phyloP scores from a whole-genome alignment of 2,113 vertebrate species.

The Corythaeola cristata region DNA sequence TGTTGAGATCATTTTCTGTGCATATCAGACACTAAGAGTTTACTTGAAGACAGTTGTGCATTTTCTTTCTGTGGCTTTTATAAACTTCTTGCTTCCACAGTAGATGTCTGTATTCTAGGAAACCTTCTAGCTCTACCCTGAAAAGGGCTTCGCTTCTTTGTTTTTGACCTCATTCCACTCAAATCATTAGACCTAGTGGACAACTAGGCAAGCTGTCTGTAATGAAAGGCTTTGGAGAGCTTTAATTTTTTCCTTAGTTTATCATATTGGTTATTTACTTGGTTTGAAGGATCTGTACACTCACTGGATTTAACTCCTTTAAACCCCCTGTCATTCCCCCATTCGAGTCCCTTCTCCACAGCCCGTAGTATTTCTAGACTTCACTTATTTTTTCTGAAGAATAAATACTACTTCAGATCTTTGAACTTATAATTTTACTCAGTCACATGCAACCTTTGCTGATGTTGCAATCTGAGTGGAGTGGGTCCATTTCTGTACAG shows the following conservation, averaged over 20 bases:
- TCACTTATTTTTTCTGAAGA: not conserved
- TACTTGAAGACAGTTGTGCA: not conserved
- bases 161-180: not conserved
- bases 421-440: not conserved
- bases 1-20: slow-evolving; percentile 27
- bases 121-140: not conserved
- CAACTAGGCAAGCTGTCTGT: slow-evolving; percentile 1
- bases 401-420: not conserved
- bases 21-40: not conserved
- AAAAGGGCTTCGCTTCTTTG: not conserved
- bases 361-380: not conserved
- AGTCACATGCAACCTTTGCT: not conserved
- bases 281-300: not conserved
- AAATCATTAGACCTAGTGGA: not conserved
- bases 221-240: slow-evolving; percentile 18
- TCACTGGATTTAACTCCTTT: not conserved
- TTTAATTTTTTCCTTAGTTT: not conserved
- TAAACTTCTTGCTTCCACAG: not conserved
- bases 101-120: not conserved
- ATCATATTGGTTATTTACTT: not conserved
- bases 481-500: not conserved
- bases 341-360: not conserved
- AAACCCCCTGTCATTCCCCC: not conserved
- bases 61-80: slow-evolving; percentile 1
- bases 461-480: not conserved